Percentiles rank a stretch among this genome's conserved stretches.
Conservation (phyloP, 2,888 invertebrate species). For the Silvanus unidentatus region DNA sequence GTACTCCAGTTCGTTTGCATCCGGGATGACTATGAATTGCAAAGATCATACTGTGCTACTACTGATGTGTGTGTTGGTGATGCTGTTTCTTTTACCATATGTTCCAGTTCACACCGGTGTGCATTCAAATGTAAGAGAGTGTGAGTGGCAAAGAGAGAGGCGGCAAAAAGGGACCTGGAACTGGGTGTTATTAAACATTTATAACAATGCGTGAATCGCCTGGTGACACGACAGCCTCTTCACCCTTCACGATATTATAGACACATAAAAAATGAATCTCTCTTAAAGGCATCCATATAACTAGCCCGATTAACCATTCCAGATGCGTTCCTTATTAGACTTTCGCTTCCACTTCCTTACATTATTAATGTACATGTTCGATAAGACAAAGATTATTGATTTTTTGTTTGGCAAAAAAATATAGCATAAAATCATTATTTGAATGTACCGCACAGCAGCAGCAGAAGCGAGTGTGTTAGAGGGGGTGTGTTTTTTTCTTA, state of each 20-base stretch:
- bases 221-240: constrained; percentile 14
- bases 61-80: constrained; percentile 10
- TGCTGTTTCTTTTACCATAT: constrained; percentile 8
- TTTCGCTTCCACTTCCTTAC: too few relatives aligned
- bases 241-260: constrained; percentile 3
- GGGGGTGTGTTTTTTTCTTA: too few relatives aligned
- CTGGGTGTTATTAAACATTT: constrained; percentile 19
- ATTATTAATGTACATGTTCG: too few relatives aligned
- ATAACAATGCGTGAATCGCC: constrained; percentile 16
- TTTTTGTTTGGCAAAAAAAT: too few relatives aligned
- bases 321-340: too few relatives aligned
- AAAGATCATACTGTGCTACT: too few relatives aligned
- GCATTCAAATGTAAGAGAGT: too few relatives aligned
- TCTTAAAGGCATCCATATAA: constrained; percentile 9
- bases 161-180: constrained; percentile 6
- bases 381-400: too few relatives aligned
- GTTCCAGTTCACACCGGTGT: constrained; percentile 14
- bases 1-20: constrained; percentile 17
- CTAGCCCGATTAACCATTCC: constrained; percentile 9
- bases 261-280: constrained; percentile 14
- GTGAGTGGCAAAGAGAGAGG: background rate
- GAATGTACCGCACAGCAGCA: too few relatives aligned
- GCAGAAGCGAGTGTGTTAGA: too few relatives aligned
- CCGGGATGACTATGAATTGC: constrained; percentile 8
- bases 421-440: too few relatives aligned